Percentiles rank a stretch among this genome's conserved stretches.
phyloP scores from a whole-genome alignment of 2,888 invertebrate species.

The Tenthredo notha region DNA sequence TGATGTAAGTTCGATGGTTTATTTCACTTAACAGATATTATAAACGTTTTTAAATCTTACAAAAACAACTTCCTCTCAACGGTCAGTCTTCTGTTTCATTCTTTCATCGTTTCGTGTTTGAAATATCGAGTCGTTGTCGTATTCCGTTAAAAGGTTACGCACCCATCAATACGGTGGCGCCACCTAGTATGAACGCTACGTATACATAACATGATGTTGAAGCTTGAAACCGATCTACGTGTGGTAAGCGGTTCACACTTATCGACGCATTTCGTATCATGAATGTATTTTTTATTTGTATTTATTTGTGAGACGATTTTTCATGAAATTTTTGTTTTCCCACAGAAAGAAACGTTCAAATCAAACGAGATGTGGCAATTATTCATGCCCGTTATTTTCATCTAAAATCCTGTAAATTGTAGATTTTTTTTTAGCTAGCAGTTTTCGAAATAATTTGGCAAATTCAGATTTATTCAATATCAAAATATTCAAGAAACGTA shows the following conservation, averaged over 20 bases:
- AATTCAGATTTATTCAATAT: too few relatives aligned
- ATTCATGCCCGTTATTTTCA: too few relatives aligned
- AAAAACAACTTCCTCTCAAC: background rate
- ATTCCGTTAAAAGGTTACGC: background rate
- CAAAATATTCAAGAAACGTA: too few relatives aligned
- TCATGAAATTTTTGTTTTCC: too few relatives aligned
- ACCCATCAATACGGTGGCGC: background rate
- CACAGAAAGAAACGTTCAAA: too few relatives aligned
- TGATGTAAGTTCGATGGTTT: background rate
- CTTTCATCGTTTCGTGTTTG: background rate
- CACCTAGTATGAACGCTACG: background rate
- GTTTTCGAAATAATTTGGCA: too few relatives aligned
- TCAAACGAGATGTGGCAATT: too few relatives aligned
- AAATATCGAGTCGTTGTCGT: background rate
- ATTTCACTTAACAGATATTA: background rate
- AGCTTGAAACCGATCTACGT: background rate
- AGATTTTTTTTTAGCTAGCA: too few relatives aligned
- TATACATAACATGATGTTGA: background rate
- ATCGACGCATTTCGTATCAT: background rate
- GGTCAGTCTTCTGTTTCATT: background rate
- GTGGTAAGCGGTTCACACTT: background rate
- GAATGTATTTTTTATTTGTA: background rate
- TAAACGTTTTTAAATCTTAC: background rate
- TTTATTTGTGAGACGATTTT: too few relatives aligned
- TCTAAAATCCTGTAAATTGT: too few relatives aligned